Base-by-base conservation (phyloP, 2,797 vertebrate genomes). In the Poeciliopsis turneri region DNA sequence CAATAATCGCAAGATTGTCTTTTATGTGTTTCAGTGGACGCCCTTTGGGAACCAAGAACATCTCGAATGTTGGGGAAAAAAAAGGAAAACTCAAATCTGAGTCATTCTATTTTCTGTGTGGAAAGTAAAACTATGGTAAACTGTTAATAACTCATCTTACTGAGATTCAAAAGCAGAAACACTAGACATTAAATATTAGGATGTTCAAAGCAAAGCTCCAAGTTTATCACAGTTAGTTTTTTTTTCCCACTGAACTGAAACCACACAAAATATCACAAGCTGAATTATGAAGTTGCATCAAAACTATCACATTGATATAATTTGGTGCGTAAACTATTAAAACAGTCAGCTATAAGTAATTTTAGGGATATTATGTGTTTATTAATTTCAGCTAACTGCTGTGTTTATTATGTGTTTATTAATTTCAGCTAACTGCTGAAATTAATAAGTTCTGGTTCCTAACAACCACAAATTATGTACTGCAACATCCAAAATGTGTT, bases 1-100 rank as follows among this genome's bases (percentile, higher is more conserved):
- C 85, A 88, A 95, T 96, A 95, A 96, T 95, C 94, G 88, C 91
- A 89, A 90, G 90, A 95, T 94, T 94, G 93, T 94, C 89, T 94
- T 95, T 95, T 93, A 93, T 92, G 90, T 92, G 92, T 94, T 71
- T 90, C 89, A 85, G 82, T 61, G 49, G 87, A 89, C 74, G 95
- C 94, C 95, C 94, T 95, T 92, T 82, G 89, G 83, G 91, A 92
- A 91, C 92, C 89, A 15, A 87, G 80, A 82, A 90, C n/a, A 78
- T 90, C 85, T 86, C 53, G 70, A 87, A 92, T 76, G 77, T 82
- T 79, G 82, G 87, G 76, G 30, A 46, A 15, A 46, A 46, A 11
- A 46, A 15, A 28, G 33, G 3, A 9, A 68, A 66, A 43, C 41
- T 16, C 4, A 70, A 71, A 45, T 71, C 25, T 28, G 68, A 45